Conservation (phyloP, 2,888 invertebrate species). For the Melikaiella ostensackeni region DNA sequence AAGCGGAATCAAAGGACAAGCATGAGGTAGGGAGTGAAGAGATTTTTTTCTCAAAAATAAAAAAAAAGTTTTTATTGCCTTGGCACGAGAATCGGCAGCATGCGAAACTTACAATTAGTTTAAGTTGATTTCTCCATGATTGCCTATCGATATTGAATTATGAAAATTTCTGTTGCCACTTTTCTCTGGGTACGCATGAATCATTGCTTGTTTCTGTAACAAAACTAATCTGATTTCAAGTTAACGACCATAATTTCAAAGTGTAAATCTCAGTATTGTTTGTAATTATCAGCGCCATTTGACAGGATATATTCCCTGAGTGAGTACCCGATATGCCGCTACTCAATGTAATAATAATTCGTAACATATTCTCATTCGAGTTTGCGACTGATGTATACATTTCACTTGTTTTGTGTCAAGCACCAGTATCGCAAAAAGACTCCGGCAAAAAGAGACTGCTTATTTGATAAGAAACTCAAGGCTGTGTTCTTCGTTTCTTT, state of each 20-base stretch:
- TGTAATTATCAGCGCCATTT: conserved; percentile 77
- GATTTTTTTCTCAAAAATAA: conserved; percentile 39
- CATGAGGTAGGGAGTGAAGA: conserved; percentile 61
- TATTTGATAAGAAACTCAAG: conserved; percentile 80
- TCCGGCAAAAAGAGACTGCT: conserved; percentile 60
- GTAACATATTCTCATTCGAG: conserved; percentile 66
- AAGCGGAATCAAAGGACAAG: conserved; percentile 77
- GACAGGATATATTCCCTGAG: conserved; percentile 76
- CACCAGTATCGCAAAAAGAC: conserved; percentile 62
- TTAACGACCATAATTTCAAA: conserved; percentile 75
- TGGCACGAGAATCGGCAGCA: conserved; percentile 64
- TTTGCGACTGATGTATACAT: conserved; percentile 63
- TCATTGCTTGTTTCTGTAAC: conserved; percentile 69
- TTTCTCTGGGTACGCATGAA: conserved; percentile 67
- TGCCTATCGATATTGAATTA: conserved; percentile 47
- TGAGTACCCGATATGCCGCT: conserved; percentile 76
- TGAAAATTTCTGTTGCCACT: conserved; percentile 56
- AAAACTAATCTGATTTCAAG: conserved; percentile 69
- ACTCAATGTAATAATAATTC: conserved; percentile 74
- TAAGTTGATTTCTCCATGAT: conserved; percentile 48
- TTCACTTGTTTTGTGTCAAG: conserved; percentile 74
- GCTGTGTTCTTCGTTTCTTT: conserved; percentile 79
- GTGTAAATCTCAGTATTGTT: conserved; percentile 77
- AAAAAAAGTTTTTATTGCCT: conserved; percentile 47
- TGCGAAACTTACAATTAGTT: conserved; percentile 51